Conservation (phyloP, 2,113 vertebrate species). For the Empidonax alnorum region DNA sequence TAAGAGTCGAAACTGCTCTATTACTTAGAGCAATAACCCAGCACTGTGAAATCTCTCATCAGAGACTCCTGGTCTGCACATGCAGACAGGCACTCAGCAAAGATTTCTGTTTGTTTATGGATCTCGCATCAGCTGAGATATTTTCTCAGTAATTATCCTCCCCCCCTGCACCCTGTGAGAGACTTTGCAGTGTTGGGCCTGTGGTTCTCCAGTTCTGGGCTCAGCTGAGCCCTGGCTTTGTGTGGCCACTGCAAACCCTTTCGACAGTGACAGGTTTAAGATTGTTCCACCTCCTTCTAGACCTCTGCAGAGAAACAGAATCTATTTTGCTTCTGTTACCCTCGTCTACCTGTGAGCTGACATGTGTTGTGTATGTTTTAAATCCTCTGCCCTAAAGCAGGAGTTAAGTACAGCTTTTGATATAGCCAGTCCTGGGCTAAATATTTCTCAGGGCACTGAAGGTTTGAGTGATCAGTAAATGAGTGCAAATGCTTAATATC, state of each 20-base stretch:
- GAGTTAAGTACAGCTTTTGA: background rate
- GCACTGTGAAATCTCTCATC: constrained; percentile 27
- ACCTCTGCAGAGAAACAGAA: background rate
- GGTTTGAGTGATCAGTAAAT: background rate
- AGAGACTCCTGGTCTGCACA: background rate
- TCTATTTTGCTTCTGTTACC: background rate
- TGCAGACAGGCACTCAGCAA: background rate
- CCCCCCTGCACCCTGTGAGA: background rate
- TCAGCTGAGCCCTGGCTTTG: background rate
- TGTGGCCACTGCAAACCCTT: background rate
- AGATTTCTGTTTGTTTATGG: background rate
- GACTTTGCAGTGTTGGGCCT: background rate
- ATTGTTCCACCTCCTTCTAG: background rate
- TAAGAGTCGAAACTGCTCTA: background rate
- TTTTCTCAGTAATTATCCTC: background rate
- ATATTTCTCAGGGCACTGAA: background rate
- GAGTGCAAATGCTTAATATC: background rate
- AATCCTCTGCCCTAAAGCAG: background rate
- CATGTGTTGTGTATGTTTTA: rapidly evolving
- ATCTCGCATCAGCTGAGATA: background rate
- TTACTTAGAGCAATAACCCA: constrained; percentile 25
- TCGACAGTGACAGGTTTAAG: background rate
- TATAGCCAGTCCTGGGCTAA: background rate
- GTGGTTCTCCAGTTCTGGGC: background rate
- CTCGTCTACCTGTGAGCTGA: rapidly evolving